A percentile compares a stretch with the other conserved stretches of the same genome.
Conservation (phyloP, 2,888 invertebrate species). For the Mactromeris polynyma region DNA sequence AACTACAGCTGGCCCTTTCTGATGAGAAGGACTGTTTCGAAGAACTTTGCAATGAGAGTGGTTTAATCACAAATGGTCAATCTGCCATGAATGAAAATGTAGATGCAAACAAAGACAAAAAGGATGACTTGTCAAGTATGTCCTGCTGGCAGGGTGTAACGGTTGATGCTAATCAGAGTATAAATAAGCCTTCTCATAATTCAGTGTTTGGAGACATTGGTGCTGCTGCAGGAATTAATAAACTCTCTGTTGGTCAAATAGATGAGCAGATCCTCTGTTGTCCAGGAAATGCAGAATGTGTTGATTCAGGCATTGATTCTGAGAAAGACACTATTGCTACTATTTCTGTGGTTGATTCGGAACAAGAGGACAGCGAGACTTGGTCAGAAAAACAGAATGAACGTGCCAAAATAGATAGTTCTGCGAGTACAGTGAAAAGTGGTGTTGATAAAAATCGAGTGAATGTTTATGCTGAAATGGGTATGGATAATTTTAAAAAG, state of each 20-base stretch:
- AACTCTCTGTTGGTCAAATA: not conserved
- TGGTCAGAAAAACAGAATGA: not conserved
- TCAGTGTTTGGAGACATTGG: not conserved
- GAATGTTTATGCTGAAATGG: not conserved
- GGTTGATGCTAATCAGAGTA: too few species aligned
- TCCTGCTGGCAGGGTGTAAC: not conserved
- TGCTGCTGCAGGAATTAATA: not conserved
- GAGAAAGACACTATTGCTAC: not conserved
- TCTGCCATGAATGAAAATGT: not conserved
- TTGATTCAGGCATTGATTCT: constrained; percentile 3
- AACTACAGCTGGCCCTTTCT: not conserved
- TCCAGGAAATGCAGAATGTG: not conserved
- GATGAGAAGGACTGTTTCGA: not conserved
- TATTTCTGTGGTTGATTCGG: not conserved
- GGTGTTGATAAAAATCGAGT: not conserved
- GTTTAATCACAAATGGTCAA: not conserved
- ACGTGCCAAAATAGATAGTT: not conserved
- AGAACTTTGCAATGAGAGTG: not conserved
- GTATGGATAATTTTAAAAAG: not conserved
- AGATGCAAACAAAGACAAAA: not conserved
- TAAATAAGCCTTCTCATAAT: too few species aligned
- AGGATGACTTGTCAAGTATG: not conserved
- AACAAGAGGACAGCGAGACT: not conserved
- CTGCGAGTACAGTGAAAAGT: too few species aligned
- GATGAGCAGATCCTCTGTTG: too few species aligned